Base-by-base conservation (phyloP, 2,113 vertebrate genomes). In the Okapia johnstoni region DNA sequence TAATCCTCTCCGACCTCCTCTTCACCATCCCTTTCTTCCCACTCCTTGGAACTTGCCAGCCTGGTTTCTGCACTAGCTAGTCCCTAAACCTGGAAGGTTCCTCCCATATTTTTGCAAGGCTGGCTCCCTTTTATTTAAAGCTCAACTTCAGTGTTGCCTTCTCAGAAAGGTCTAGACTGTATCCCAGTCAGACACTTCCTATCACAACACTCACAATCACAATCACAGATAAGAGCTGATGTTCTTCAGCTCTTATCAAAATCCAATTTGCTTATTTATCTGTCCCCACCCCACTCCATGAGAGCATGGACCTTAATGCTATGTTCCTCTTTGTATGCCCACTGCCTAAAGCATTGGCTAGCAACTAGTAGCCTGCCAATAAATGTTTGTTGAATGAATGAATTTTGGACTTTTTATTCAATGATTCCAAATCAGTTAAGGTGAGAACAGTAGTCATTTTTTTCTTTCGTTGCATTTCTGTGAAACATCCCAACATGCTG, bases 331-430 rank as follows among this genome's bases (percentile, higher is more conserved):
- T 60, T 84, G 26, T 63, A 86, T 15, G 84, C 15, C 16, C 57
- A 95, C 2, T 87, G 30, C 30, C 50, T 43, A 11, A 89, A 96
- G 96, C 36, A 91, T 7, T 63, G n/a, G 57, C 50, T 54, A 77
- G 55, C 33, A 88, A 58, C 80, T 46, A 89, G 88, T 16, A 84
- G 30, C 23, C 25, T n/a, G 43, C 40, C n/a, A 90, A 57, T 79
- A 54, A 94, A 70, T 77, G 81, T 23, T 76, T 85, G 26, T 3
- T 87, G 73, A 92, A 96, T 92, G 52, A 92, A 95, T 93, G 52
- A 95, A 97, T 84, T 96, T 58, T 87, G 79, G 28, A 61, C 36
- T 92, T 96, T 95, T 85, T 85, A 95, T 83, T 97, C 88, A 96
- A 30, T 90, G 43, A 81, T 77, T 94, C 85, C 87, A 96, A 90